Conservation (phyloP, 2,113 vertebrate genomes). For the Fulmarus glacialis region DNA sequence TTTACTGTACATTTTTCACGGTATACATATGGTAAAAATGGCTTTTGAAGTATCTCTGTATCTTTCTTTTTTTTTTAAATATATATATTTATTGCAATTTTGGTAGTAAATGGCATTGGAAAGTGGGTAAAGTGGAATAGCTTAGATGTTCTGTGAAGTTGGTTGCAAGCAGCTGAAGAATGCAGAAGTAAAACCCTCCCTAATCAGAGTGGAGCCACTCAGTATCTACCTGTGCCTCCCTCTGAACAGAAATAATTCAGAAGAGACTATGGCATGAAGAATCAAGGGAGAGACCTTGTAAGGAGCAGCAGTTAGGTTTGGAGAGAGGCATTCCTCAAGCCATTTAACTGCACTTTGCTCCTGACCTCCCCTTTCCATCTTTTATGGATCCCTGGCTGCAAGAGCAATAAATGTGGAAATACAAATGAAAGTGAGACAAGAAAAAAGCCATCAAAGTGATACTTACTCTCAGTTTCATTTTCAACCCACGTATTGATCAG, state of each 20-base stretch:
- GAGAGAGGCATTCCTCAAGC: background rate
- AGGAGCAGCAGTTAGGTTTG: background rate
- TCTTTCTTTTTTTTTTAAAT: too few species aligned
- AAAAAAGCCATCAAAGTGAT: background rate
- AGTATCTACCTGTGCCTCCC: background rate
- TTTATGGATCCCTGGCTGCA: background rate
- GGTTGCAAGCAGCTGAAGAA: background rate
- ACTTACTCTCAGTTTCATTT: conserved; percentile 73
- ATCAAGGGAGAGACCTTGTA: background rate
- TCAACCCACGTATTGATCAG: conserved; percentile 75
- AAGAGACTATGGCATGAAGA: background rate
- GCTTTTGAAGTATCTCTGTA: background rate
- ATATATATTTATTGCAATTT: background rate
- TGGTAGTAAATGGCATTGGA: background rate
- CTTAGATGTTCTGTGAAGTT: background rate
- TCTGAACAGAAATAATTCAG: background rate
- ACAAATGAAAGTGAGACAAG: background rate
- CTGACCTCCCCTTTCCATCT: background rate
- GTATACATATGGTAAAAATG: background rate
- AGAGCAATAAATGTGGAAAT: background rate
- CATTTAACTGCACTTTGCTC: background rate
- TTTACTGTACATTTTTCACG: background rate
- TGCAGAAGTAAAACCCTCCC: background rate
- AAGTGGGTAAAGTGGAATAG: background rate
- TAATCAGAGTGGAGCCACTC: background rate